Percentiles rank a stretch among this genome's conserved stretches.
Evolutionary conservation across 1,140 invertebrate species (phyloP).

Genomic region (Conopomorpha cramerella): DNA sequence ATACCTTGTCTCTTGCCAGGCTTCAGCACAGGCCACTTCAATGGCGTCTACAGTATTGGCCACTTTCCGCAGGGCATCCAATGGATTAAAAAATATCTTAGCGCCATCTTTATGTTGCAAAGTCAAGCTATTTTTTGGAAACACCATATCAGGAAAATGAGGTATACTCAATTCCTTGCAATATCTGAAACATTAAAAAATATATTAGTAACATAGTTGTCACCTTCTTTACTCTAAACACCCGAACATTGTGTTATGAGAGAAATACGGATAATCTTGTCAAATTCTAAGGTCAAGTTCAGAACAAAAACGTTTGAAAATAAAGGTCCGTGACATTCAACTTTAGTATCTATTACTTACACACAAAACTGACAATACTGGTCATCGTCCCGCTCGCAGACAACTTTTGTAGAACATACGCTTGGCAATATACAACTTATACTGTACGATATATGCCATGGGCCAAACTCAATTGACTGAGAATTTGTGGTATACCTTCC

Average conservation of each 20-base stretch:
- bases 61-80: constrained; percentile 88
- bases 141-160: constrained; percentile 97
- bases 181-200: constrained; percentile 64
- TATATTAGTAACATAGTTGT: constrained; percentile 2
- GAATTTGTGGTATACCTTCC: constrained; percentile 30
- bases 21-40: constrained; percentile 85
- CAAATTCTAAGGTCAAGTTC: no score
- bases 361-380: constrained; percentile 49
- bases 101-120: constrained; percentile 73
- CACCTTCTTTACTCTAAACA: no score
- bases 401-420: constrained; percentile 48
- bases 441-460: constrained; percentile 48
- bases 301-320: no score
- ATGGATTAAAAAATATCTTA: constrained; percentile 82
- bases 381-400: constrained; percentile 44
- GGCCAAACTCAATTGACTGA: constrained; percentile 43
- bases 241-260: no score
- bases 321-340: no score
- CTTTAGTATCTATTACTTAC: no score
- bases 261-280: no score
- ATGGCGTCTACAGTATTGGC: constrained; percentile 78
- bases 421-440: constrained; percentile 46
- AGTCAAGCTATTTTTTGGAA: constrained; percentile 83
- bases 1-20: constrained; percentile 84
- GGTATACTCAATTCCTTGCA: constrained; percentile 77